Conservation (phyloP, 2,797 vertebrate genomes). For the Potorous gilbertii region DNA sequence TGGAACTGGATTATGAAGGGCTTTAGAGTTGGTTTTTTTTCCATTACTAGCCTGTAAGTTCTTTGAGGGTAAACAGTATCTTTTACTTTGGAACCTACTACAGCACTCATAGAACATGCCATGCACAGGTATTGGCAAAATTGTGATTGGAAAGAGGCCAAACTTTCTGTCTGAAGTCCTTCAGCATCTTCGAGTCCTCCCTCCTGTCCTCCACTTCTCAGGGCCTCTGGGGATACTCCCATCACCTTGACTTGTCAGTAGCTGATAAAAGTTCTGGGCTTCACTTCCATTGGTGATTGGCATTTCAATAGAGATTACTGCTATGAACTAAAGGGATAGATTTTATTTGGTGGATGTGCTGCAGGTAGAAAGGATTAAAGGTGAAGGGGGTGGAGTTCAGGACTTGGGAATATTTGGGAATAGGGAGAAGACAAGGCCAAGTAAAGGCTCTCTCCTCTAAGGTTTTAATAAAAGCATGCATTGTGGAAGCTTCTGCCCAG, state of each 20-base stretch:
- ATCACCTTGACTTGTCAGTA: background rate
- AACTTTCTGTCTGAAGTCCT: background rate
- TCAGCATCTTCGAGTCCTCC: too few species aligned
- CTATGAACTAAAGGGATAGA: background rate
- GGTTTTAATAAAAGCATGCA: background rate
- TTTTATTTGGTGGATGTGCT: background rate
- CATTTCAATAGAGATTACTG: background rate
- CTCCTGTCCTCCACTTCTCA: background rate
- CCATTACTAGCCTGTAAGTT: background rate
- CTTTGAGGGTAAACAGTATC: background rate
- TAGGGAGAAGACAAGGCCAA: background rate
- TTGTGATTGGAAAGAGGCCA: background rate
- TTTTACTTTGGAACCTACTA: background rate
- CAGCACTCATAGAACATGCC: background rate
- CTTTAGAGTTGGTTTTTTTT: background rate
- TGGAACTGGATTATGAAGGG: background rate
- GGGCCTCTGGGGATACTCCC: constrained; percentile 1
- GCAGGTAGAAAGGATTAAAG: background rate
- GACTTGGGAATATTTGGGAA: background rate
- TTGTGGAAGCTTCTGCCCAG: background rate
- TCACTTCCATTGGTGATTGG: background rate
- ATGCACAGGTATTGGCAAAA: background rate
- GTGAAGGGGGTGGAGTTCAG: background rate
- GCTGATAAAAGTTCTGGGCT: background rate
- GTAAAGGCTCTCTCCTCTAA: background rate